Base-by-base conservation (phyloP, 1,140 invertebrate genomes). In the Brachionus paranguensis region DNA sequence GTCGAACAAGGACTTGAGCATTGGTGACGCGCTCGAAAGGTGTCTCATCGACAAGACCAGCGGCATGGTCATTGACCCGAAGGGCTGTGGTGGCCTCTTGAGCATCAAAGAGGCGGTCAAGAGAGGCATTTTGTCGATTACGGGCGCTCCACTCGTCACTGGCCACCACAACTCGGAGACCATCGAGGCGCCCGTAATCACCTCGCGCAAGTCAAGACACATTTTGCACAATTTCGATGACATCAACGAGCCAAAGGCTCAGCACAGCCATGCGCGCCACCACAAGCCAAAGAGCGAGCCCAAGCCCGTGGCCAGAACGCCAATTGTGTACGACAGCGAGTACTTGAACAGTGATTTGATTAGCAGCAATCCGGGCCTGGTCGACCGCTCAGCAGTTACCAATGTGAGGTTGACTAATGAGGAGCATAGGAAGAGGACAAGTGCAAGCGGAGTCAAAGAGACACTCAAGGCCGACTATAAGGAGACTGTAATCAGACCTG, bases 81-180 rank as follows among this genome's bases (percentile, higher is more conserved):
- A 74, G 37, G 33, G 27, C 10, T 41, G 53, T 47, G 33, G 45
- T 12, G 41, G 65, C 11, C 45, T 55, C 0, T 47, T 74, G 45
- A 74, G 45, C 43, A 74, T 84, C n/a, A 72, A 72, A 41, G 83
- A 84, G 17, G 83, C 83, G 5, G 53, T 84, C 12, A 72, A 72
- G 24, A 14, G 45, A 6, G 83, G 83, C 14, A 74, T 84, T 60
- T 65, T 84, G 60, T 43, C 53, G 12, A 64, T 84, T 3, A 65
- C 45, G 17, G 83, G 83, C 11, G 83, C 83, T 45, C 83, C 83
- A 5, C 6, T 84, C 2, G 83, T 84, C 6, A 60, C 72, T 0
- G 83, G 68, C 3, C 70, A 78, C 53, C 78, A 81, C 20, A 68
- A 64, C n/a, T 81, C 78, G 1, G 78, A 81, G 24, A 47, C 78